Base-by-base conservation (phyloP, 2,797 vertebrate species). In the Masticophis lateralis region DNA sequence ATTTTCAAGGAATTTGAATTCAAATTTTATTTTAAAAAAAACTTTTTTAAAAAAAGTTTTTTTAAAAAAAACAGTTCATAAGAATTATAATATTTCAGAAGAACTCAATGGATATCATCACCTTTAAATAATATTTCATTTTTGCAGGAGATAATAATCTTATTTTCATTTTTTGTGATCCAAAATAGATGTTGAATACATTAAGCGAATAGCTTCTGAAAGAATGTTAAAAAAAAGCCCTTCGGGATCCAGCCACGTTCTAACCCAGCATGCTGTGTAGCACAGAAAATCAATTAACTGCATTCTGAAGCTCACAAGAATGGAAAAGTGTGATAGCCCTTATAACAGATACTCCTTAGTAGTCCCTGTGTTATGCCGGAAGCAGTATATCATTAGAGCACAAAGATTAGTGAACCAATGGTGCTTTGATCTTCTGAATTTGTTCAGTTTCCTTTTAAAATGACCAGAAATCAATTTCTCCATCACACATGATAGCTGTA, bases 31-130 rank as follows among this genome's bases (percentile, higher is more conserved):
- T 86, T 51, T 10, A 90, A 83, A 66, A 88, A 86, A 94, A 32
- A 28, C 1, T 59, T 43, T 37, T 37, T 37, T 37, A 37, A 37
- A 37, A 37, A 37, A 37, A 2, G 1, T 37, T 37, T 37, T 37
- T 37, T 37, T 37, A 37, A 37, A 37, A 37, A 37, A 37, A 90
- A 66, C 11, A 27, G 91, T 94, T 94, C 55, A 91, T 91, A 96
- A 94, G 47, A 22, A 88, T 87, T 93, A 18, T 88, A 47, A 89
- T 66, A 86, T 88, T 59, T 91, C 16, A 12, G 88, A 94, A 92
- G n/a, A 7, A 51, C 11, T 57, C 10, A 16, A 1, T 79, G 22
- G 43, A 25, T 47, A 25, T 83, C 20, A 25, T 74, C 60, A 20
- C 18, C 61, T 74, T 87, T 91, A 43, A 1, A 4, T 7, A 8